These are phyloP conservation scores for Montipora foliosa DNA, from an alignment of 64 coral and sea anemone species.

Conservation along the genomic window DNA sequence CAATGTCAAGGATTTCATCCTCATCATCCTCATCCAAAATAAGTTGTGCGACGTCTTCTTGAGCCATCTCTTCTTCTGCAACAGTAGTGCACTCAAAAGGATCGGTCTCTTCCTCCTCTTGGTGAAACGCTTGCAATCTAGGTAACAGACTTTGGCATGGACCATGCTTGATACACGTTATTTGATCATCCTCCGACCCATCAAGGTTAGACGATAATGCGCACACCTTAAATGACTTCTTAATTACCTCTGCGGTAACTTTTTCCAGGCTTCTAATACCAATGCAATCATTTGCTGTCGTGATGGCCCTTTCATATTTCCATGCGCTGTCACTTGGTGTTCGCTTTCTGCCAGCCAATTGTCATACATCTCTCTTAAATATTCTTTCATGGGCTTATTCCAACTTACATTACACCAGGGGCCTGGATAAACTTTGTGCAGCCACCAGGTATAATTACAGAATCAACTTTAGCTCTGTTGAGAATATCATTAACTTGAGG, in stretches of 20 bases:
- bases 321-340: constrained; percentile 64
- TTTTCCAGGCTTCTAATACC: too few relatives aligned
- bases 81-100: background rate
- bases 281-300: constrained; percentile 27
- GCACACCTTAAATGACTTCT: too few relatives aligned
- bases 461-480: constrained; percentile 13
- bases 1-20: background rate
- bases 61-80: too few relatives aligned
- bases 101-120: constrained; percentile 1
- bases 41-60: background rate
- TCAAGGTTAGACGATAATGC: too few relatives aligned
- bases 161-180: too few relatives aligned
- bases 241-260: too few relatives aligned
- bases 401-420: constrained; percentile 20
- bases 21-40: constrained; percentile 14
- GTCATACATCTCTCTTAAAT: constrained; percentile 63
- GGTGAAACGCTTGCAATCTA: background rate
- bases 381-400: constrained; percentile 38
- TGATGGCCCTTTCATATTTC: constrained; percentile 74
- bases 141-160: constrained; percentile 10
- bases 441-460: constrained; percentile 7
- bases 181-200: too few relatives aligned
- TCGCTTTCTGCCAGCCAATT: constrained; percentile 63
- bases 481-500: background rate
- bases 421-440: constrained; percentile 49